These are phyloP conservation scores for Apamea anceps DNA, from an alignment of 2,888 invertebrate genomes.

Conservation along the genomic window DNA sequence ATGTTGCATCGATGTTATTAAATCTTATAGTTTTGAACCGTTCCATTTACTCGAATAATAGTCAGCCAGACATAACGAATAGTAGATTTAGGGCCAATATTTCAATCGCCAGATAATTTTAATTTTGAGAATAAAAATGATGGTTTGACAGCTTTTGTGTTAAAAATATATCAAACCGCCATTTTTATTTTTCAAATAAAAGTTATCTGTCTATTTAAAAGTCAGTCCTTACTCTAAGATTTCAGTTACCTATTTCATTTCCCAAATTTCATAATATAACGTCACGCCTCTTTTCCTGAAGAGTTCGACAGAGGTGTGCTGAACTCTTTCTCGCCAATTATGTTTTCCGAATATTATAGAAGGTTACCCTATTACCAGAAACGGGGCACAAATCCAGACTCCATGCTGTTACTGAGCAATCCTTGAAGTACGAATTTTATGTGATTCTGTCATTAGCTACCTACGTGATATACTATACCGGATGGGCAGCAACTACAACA, in stretches of 20 bases:
- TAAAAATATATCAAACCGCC: not conserved
- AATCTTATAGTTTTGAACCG: not conserved
- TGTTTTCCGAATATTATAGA: not conserved
- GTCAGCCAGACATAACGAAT: not conserved
- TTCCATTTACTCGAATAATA: no score
- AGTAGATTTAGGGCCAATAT: not conserved
- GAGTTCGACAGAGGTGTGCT: not conserved
- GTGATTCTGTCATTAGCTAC: not conserved
- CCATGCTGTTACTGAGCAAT: not conserved
- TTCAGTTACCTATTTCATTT: no score
- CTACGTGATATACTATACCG: not conserved
- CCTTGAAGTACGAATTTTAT: not conserved
- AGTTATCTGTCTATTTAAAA: not conserved
- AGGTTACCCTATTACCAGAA: not conserved
- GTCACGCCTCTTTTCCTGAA: no score
- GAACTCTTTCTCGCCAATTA: no score
- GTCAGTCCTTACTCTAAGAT: no score
- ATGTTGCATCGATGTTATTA: not conserved
- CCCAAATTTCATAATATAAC: no score
- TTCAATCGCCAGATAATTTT: not conserved
- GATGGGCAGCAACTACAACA: not conserved
- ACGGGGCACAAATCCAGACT: not conserved
- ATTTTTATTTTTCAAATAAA: not conserved
- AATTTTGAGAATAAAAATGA: not conserved
- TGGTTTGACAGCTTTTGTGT: not conserved